Evolutionary conservation across 2,888 invertebrate species (phyloP).

Genomic region (Idaea dimidiata): DNA sequence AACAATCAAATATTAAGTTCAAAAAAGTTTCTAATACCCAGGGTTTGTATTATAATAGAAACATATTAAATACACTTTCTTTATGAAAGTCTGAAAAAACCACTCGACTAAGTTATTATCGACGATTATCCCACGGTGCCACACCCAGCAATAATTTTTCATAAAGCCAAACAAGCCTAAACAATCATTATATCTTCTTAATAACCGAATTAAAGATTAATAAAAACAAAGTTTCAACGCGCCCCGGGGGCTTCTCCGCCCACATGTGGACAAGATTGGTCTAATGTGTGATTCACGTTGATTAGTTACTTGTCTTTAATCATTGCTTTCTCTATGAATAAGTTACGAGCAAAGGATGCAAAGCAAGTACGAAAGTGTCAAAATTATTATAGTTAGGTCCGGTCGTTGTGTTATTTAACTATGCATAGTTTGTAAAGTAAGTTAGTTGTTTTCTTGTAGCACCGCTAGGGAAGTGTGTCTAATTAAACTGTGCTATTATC

Average conservation of each 20-base stretch:
- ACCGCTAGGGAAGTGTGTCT: not conserved
- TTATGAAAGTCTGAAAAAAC: not conserved
- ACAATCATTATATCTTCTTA: not conserved
- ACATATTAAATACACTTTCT: not conserved
- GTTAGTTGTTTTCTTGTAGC: not conserved
- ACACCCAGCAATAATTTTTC: not conserved
- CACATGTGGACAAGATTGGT: not conserved
- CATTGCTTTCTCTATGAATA: conserved; percentile 3
- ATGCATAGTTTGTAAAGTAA: not conserved
- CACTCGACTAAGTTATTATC: not conserved
- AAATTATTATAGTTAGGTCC: not conserved
- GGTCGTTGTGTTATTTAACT: not conserved
- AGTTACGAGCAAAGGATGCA: not conserved
- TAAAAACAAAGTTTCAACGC: not conserved
- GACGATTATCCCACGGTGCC: not conserved
- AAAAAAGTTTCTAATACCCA: too few relatives aligned
- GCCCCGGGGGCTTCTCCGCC: conserved; percentile 2
- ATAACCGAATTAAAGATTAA: conserved; percentile 6
- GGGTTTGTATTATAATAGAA: too few relatives aligned
- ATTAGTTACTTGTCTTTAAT: not conserved
- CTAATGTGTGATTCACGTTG: conserved; percentile 3
- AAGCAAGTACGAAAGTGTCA: conserved; percentile 3
- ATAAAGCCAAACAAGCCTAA: not conserved
- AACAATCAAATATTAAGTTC: too few relatives aligned
- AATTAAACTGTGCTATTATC: not conserved